Base-by-base conservation (phyloP, 2,888 invertebrate genomes). In the Aporophyla nigra region DNA sequence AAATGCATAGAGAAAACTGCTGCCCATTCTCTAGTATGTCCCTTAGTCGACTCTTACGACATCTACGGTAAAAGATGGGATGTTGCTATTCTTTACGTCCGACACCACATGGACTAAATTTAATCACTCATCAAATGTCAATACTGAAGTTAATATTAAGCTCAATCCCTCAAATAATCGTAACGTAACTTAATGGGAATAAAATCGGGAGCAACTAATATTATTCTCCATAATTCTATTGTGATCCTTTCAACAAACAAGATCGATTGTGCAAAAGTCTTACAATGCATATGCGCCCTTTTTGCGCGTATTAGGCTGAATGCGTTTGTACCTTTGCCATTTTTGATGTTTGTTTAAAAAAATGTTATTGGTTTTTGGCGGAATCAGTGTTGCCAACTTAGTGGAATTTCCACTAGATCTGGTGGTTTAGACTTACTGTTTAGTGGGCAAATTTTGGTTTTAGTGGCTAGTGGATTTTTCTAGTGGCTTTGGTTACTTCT, bases 161-260 rank as follows among this genome's bases (percentile, higher is more conserved):
- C 27, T 54, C 49, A 58, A 58, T 75, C 53, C 56, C 70, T 53
- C 27, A 74, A 46, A 72, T 58, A 63, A 74, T 56, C 14, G 12
- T 53, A 74, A 51, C 51, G 51, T 7, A n/a, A 19, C 49, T 19
- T 27, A 59, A 71, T 72, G n/a, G 24, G 27, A 68, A 19, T n/a
- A 53, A 70, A 80, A 73, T 51, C 51, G 21, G 80, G 6, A 74
- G 69, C 71, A 75, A 63, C 33, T 70, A 72, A 81, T 81, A 83
- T 78, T 72, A 76, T 84, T 66, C 71, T 70, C 63, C 27, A 76
- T 85, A 83, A 83, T 83, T 83, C 83, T 33, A 71, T 86, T 85
- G 77, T 83, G 16, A 33, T n/a, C 40, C 59, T 83, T 74, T 83
- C 74, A 84, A 70, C 58, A 66, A 71, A 83, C 33, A 80, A 59